Base-by-base conservation (phyloP, 2,888 invertebrate species). In the Aethes cnicana region DNA sequence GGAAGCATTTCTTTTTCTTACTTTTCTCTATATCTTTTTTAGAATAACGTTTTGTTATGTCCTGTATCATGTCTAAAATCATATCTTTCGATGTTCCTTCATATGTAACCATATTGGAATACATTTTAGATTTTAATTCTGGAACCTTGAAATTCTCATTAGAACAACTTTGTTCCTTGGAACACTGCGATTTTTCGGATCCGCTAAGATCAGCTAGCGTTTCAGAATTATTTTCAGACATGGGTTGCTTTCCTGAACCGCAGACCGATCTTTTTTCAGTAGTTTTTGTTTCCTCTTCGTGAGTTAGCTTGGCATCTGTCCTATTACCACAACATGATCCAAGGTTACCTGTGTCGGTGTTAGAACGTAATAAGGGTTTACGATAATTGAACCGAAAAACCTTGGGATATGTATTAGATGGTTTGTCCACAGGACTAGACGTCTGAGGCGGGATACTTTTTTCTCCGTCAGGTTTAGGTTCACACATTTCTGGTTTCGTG, bases 31-130 rank as follows among this genome's bases (percentile, higher is more conserved):
- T 56, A 26, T 82, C 79, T 28, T 70, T 73, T 65, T 89, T 89
- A 1, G 84, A 72, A 62, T 84, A 89, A n/a, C 83, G 80, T 54
- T 74, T 78, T 11, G 87, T 89, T 33, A 89, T 86, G 48, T 77
- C 80, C 65, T 80, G 73, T 56, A 89, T 89, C 57, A 83, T 67
- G 16, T 78, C 72, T 35, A 87, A 58, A 53, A 88, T 66, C 9
- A 81, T 78, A 58, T 81, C 82, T 35, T 68, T 62, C 2, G 53
- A 37, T 35, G 44, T 33, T 1, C 25, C 52, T 20, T 44, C 46
- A 2, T 46, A 14, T 8, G 37, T 37, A 6, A 30, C 11, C 18
- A n/a, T n/a, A 26, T 46, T 20, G 9, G 30, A 49, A 6, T 7
- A 8, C 16, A 18, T 26, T 28, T 26, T 14, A 5, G 42, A 20